A percentile compares a stretch with the other conserved stretches of the same genome.
These are phyloP conservation scores for Parapsyche elsis DNA, from an alignment of 1,140 invertebrate genomes.

Conservation along the genomic window DNA sequence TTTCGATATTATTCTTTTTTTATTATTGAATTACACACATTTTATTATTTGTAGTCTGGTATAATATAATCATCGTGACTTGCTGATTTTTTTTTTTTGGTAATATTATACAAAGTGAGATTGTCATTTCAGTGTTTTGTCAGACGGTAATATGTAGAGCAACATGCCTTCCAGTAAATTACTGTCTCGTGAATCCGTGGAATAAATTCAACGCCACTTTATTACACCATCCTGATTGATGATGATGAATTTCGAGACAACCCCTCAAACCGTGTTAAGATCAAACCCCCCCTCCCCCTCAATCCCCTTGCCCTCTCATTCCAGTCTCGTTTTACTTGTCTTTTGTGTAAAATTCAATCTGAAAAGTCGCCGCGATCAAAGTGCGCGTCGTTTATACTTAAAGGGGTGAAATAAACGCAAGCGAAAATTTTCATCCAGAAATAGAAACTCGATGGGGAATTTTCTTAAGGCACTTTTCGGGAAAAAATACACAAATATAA, in stretches of 20 bases:
- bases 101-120: too few relatives aligned
- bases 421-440: too few relatives aligned
- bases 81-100: too few relatives aligned
- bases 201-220: slow-evolving; percentile 30
- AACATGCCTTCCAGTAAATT: background rate
- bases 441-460: too few relatives aligned
- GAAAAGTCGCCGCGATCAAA: background rate
- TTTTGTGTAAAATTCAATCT: slow-evolving; percentile 9
- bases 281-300: background rate
- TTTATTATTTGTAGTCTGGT: too few relatives aligned
- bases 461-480: too few relatives aligned
- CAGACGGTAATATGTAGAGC: background rate
- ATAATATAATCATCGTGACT: too few relatives aligned
- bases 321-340: background rate
- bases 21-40: too few relatives aligned
- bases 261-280: slow-evolving; percentile 8
- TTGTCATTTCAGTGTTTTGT: background rate
- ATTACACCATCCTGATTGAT: slow-evolving; percentile 19
- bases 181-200: background rate
- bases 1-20: too few relatives aligned
- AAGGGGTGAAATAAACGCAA: too few relatives aligned
- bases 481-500: too few relatives aligned
- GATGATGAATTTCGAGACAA: slow-evolving; percentile 21
- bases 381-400: too few relatives aligned
- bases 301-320: background rate